A percentile compares a stretch with the other conserved stretches of the same genome.
These are phyloP conservation scores for Enteromius afrohamiltoni DNA, from an alignment of 2,797 vertebrate genomes.

Conservation along the genomic window DNA sequence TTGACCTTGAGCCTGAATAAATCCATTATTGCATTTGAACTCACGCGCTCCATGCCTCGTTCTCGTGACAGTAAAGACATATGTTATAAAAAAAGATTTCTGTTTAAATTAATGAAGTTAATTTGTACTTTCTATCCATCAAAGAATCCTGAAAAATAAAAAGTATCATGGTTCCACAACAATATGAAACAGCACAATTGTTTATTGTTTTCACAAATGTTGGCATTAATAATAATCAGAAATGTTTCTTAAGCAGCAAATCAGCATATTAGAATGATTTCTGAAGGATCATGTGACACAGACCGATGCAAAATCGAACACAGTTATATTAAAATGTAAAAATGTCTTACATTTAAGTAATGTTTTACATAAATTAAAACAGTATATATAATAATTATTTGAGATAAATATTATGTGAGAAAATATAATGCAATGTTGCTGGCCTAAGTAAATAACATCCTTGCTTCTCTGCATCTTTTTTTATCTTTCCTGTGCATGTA, in stretches of 20 bases:
- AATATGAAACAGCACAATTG: not conserved
- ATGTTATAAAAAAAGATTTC: no score
- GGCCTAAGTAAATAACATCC: not conserved
- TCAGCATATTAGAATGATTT: not conserved
- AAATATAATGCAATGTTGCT: not conserved
- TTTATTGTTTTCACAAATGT: not conserved
- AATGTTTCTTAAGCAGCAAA: not conserved
- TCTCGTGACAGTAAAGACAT: no score
- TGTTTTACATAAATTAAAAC: not conserved
- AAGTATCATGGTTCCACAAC: not conserved
- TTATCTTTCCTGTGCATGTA: not conserved
- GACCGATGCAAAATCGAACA: not conserved
- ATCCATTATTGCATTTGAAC: no score
- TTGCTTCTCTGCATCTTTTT: not conserved
- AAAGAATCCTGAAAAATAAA: not conserved
- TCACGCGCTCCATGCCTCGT: no score
- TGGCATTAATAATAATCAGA: not conserved
- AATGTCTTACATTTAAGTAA: not conserved
- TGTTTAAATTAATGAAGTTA: not conserved
- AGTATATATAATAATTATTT: no score
- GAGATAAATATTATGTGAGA: not conserved
- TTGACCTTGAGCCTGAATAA: no score
- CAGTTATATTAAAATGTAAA: not conserved
- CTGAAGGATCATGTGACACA: not conserved
- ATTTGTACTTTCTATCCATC: not conserved